These are phyloP conservation scores for Diplazon laetatorius DNA, from an alignment of 2,888 invertebrate genomes.

Conservation along the genomic window DNA sequence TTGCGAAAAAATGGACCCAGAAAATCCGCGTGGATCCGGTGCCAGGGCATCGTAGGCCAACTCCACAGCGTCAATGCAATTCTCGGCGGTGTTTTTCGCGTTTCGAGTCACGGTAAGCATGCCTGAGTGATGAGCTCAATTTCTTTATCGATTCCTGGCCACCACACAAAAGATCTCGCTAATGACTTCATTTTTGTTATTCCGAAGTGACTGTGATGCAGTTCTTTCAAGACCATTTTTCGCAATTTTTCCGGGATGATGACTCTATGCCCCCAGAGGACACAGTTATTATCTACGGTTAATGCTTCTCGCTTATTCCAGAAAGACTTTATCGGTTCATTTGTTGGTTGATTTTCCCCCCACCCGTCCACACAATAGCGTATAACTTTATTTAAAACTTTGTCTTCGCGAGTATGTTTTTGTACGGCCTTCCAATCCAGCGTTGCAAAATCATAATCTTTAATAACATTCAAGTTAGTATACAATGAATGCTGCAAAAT, in stretches of 20 bases:
- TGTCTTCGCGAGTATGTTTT: slow-evolving; percentile 33
- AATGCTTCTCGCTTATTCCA: slow-evolving; percentile 39
- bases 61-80: slow-evolving; percentile 46
- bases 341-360: slow-evolving; percentile 23
- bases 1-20: slow-evolving; percentile 42
- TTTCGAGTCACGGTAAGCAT: slow-evolving; percentile 39
- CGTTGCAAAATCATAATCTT: slow-evolving; percentile 48
- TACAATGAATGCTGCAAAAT: slow-evolving; percentile 36
- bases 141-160: slow-evolving; percentile 45
- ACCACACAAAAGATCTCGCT: slow-evolving; percentile 46
- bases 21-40: slow-evolving; percentile 56
- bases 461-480: slow-evolving; percentile 41
- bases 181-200: slow-evolving; percentile 44
- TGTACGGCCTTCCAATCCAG: slow-evolving; percentile 36
- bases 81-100: slow-evolving; percentile 29
- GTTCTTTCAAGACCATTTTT: slow-evolving; percentile 15
- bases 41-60: slow-evolving; percentile 46
- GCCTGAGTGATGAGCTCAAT: slow-evolving; percentile 12
- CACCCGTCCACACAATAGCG: slow-evolving; percentile 43
- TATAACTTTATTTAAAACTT: slow-evolving; percentile 33
- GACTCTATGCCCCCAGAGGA: slow-evolving; percentile 49
- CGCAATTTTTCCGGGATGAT: slow-evolving; percentile 39
- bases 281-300: slow-evolving; percentile 4
- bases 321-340: slow-evolving; percentile 4
- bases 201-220: slow-evolving; percentile 32